Evolutionary conservation across 2,888 invertebrate genomes (phyloP), one percentile per base, ranked within the genome.

Genomic region (Psylliodes chrysocephalus): DNA sequence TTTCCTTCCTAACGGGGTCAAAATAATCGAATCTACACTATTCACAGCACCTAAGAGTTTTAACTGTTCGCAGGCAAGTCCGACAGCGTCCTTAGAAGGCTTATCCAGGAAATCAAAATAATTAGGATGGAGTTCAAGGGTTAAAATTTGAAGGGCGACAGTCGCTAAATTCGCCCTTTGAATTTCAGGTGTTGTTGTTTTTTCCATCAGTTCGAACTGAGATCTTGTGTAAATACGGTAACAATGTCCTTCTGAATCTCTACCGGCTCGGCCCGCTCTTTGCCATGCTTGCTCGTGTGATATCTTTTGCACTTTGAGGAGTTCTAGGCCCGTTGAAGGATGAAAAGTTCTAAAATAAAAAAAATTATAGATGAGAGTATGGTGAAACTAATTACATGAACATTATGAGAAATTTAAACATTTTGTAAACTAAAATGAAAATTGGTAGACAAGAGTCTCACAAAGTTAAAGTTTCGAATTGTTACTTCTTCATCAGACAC

Each of bases 261-360:
- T 88, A 15, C 96, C 97, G 8, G 96, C 96, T 71, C 98, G 87
- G 0, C 98, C 98, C 8, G 94, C 90, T 70, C 98, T 86, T 84
- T 98, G 98, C 90, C 93, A 92, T 8, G 94, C 93, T 82, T 97
- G 96, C 28, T 96, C 95, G 82, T 94, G 92, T 15, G 97, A 94
- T 73, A 95, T 90, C 73, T 89, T 85, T 67, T 91, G 89, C 28
- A 96, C 91, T 77, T 90, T 89, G 63, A 98, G 83, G 19, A 92
- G 84, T 81, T 97, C 96, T 68, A 96, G 85, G 2, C 95, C 94
- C 17, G 92, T 93, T 17, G 86, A 84, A 0, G 93, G 88, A 78
- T 93, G 92, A 84, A 91, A 95, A 4, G 91, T 88, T 77, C 92
- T 89, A 51, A 19, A 69, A 67, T n/a, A 46, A 38, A 28, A 53